Conservation (phyloP, 2,888 invertebrate species). For the Macaria liturata region DNA sequence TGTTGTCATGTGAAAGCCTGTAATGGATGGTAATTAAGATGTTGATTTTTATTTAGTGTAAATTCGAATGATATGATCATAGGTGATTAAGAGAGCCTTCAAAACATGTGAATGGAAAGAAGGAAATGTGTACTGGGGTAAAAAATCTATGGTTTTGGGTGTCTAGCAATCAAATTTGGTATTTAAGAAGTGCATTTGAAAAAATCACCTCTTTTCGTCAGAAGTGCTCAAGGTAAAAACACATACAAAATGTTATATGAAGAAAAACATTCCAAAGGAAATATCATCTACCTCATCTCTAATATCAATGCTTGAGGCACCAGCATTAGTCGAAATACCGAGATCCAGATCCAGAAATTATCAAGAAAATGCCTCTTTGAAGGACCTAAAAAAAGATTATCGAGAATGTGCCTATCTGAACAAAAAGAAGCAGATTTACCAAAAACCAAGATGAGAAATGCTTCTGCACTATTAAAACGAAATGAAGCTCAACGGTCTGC, state of each 20-base stretch:
- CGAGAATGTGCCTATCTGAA: slow-evolving; percentile 21
- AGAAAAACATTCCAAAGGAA: slow-evolving; percentile 1
- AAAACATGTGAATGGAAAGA: too few relatives aligned
- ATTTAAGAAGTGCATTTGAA: too few relatives aligned
- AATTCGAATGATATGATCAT: too few relatives aligned
- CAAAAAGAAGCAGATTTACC: slow-evolving; percentile 10
- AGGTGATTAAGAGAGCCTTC: too few relatives aligned
- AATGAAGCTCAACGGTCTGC: slow-evolving; percentile 8
- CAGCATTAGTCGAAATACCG: slow-evolving; percentile 5
- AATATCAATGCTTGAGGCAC: slow-evolving; percentile 1
- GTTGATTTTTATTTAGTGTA: too few relatives aligned
- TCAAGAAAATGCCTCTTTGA: slow-evolving; percentile 17
- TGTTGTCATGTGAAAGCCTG: background rate
- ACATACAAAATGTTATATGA: slow-evolving; percentile 16
- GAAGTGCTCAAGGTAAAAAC: slow-evolving; percentile 18
- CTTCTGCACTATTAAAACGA: slow-evolving; percentile 12
- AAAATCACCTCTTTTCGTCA: background rate
- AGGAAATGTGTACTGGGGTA: too few relatives aligned
- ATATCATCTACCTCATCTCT: background rate
- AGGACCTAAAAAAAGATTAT: slow-evolving; percentile 16
- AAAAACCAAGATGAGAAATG: slow-evolving; percentile 10
- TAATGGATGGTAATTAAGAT: too few relatives aligned
- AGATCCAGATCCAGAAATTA: slow-evolving; percentile 12
- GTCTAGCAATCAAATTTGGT: too few relatives aligned
- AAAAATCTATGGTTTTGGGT: too few relatives aligned